These are phyloP conservation scores for Seira musarum DNA, from an alignment of 2,888 invertebrate genomes.

Conservation along the genomic window DNA sequence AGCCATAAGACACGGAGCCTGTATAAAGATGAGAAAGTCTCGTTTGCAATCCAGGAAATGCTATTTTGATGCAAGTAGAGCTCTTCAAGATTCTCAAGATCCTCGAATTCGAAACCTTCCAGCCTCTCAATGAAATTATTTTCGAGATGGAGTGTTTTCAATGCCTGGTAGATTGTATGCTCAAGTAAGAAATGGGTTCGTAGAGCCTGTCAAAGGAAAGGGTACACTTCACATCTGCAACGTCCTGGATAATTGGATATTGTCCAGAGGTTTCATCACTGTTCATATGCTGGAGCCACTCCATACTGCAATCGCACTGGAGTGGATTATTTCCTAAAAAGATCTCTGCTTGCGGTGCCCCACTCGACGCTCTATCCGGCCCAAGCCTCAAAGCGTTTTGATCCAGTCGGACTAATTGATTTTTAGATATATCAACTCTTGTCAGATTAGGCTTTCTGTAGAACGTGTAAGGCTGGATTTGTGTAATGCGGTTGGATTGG, in stretches of 20 bases:
- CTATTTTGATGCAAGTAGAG: conserved; percentile 84
- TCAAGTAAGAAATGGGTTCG: conserved; percentile 82
- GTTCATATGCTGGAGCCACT: conserved; percentile 89
- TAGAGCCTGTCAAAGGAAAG: conserved; percentile 84
- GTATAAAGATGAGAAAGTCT: conserved; percentile 80
- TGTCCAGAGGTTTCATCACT: conserved; percentile 81
- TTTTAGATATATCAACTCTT: conserved; percentile 85
- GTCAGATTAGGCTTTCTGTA: conserved; percentile 90
- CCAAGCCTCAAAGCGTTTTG: conserved; percentile 72
- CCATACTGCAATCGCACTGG: conserved; percentile 92
- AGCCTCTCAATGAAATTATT: conserved; percentile 81
- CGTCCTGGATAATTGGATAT: conserved; percentile 86
- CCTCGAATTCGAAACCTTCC: conserved; percentile 86
- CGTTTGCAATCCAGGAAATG: conserved; percentile 80
- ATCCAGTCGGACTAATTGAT: conserved; percentile 78
- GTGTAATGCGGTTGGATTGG: conserved; percentile 85
- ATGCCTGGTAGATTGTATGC: conserved; percentile 83
- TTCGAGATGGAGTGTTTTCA: conserved; percentile 84
- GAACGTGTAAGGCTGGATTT: conserved; percentile 89
- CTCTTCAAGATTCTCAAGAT: conserved; percentile 81
- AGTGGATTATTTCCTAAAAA: conserved; percentile 89
- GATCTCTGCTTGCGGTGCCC: conserved; percentile 78
- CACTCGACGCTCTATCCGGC: conserved; percentile 66
- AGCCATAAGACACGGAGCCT: conserved; percentile 80
- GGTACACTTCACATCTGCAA: conserved; percentile 87